Evolutionary conservation across 2,113 vertebrate genomes (phyloP).

Genomic region (Struthidea cinerea): DNA sequence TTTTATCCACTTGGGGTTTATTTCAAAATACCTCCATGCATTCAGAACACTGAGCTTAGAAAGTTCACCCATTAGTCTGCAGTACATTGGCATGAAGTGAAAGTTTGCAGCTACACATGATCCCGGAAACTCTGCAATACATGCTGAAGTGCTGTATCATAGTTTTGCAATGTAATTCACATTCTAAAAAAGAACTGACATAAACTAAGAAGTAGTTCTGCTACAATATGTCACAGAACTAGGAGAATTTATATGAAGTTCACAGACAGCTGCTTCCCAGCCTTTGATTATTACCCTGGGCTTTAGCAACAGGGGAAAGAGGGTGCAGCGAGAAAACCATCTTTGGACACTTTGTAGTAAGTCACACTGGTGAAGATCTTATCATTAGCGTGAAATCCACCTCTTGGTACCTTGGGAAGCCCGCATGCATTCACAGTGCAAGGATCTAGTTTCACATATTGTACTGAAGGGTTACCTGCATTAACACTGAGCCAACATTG

Average conservation of each 20-base stretch:
- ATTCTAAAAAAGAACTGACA: slow-evolving; percentile 6
- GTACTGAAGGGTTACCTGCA: background rate
- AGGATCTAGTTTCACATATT: background rate
- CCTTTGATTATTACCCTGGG: background rate
- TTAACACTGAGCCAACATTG: background rate
- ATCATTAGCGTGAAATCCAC: background rate
- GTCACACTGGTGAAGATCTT: background rate
- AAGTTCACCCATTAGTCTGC: background rate
- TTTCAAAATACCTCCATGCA: slow-evolving; percentile 33
- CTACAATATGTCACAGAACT: background rate
- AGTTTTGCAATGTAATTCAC: slow-evolving; percentile 35
- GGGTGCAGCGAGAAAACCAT: background rate
- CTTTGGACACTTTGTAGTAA: background rate
- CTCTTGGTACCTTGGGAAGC: background rate
- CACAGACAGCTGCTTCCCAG: background rate
- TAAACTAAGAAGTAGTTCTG: slow-evolving; percentile 7
- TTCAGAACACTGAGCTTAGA: slow-evolving; percentile 19
- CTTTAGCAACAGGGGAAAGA: background rate
- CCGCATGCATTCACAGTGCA: background rate
- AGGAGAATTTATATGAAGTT: background rate
- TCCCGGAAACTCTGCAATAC: slow-evolving; percentile 45
- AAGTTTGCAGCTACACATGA: slow-evolving; percentile 44
- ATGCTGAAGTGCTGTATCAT: background rate
- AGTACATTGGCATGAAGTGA: slow-evolving; percentile 30
- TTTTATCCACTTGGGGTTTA: slow-evolving; percentile 2